Conservation (phyloP, 2,888 invertebrate genomes). For the Coenonympha arcania region DNA sequence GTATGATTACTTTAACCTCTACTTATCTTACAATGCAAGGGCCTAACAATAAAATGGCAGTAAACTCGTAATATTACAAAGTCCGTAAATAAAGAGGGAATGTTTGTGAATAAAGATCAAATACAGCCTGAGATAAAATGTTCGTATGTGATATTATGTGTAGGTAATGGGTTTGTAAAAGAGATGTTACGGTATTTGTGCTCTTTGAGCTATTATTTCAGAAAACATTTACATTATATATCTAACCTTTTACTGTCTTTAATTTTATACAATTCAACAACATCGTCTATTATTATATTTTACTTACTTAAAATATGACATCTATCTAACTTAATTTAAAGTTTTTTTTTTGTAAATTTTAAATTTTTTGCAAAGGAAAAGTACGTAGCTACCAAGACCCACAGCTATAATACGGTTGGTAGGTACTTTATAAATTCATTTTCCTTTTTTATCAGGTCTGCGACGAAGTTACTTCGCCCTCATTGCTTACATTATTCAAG, state of each 20-base stretch:
- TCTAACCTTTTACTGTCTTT: not conserved
- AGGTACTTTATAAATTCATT: not conserved
- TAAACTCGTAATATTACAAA: too few relatives aligned
- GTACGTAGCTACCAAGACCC: not conserved
- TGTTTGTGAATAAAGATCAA: not conserved
- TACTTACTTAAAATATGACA: too few relatives aligned
- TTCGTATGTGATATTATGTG: not conserved
- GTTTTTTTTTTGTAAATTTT: too few relatives aligned
- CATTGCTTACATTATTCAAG: constrained; percentile 45
- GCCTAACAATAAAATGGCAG: too few relatives aligned
- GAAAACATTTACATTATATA: too few relatives aligned
- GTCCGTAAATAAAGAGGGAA: too few relatives aligned
- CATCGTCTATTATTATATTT: too few relatives aligned
- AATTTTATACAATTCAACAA: not conserved
- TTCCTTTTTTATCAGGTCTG: constrained; percentile 22
- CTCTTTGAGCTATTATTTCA: too few relatives aligned
- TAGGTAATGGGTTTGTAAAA: not conserved
- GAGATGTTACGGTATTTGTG: not conserved
- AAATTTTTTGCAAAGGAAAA: not conserved
- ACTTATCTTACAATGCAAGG: too few relatives aligned
- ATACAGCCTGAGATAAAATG: not conserved
- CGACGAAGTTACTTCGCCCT: constrained; percentile 10
- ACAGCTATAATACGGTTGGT: not conserved
- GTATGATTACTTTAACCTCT: too few relatives aligned
- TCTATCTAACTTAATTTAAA: too few relatives aligned